These are phyloP conservation scores for Odocoileus virginianus DNA, from an alignment of 2,113 vertebrate species.

Conservation along the genomic window DNA sequence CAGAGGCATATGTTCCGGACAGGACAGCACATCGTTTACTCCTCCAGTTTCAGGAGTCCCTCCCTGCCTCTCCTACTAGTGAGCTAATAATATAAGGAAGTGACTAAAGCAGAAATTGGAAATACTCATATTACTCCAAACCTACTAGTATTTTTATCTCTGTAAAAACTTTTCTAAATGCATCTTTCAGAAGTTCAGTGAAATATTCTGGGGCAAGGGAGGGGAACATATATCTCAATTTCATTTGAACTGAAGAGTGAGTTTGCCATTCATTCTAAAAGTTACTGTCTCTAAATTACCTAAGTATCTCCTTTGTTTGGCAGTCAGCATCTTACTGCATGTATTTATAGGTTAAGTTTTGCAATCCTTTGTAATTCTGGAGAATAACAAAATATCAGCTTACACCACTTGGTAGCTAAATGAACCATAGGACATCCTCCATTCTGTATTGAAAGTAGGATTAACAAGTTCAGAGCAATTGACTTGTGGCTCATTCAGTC, in stretches of 20 bases:
- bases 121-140: constrained; percentile 43
- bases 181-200: constrained; percentile 38
- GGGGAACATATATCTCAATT: background rate
- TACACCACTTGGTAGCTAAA: constrained; percentile 47
- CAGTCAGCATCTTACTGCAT: constrained; percentile 2
- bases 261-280: constrained; percentile 51
- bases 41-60: background rate
- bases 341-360: constrained; percentile 38
- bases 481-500: constrained; percentile 56
- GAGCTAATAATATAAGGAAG: background rate
- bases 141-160: constrained; percentile 31
- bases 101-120: constrained; percentile 39
- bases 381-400: constrained; percentile 46
- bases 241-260: constrained; percentile 10
- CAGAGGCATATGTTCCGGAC: background rate
- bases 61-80: constrained; percentile 7
- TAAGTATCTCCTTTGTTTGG: background rate
- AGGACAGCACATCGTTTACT: background rate
- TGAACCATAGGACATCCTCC: constrained; percentile 55
- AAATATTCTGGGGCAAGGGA: background rate
- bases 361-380: constrained; percentile 44
- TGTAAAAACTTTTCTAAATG: constrained; percentile 27
- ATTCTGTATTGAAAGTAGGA: constrained; percentile 65
- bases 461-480: constrained; percentile 71
- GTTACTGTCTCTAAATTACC: constrained; percentile 34